Conservation (phyloP, 2,797 vertebrate genomes). For the Crocodylus rhombifer region DNA sequence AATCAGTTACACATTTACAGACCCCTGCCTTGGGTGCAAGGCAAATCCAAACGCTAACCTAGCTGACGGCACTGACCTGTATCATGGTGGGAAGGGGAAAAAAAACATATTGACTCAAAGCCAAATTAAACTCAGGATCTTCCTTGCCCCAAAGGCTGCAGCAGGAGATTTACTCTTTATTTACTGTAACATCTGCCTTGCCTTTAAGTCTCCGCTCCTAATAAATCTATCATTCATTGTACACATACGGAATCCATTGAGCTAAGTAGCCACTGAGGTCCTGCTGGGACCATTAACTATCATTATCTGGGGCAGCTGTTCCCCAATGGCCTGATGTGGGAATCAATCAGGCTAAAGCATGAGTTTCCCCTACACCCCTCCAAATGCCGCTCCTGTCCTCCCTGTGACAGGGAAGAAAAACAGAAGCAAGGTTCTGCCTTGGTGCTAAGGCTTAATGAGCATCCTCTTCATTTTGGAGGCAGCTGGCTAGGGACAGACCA, state of each 20-base stretch:
- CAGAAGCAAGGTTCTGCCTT: neutral
- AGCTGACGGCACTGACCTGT: neutral
- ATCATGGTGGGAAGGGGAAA: neutral
- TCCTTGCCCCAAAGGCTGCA: neutral
- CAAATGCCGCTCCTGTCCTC: slow-evolving; percentile 33
- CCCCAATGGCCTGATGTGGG: slow-evolving; percentile 43
- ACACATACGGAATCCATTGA: slow-evolving; percentile 12
- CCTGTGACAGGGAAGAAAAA: slow-evolving; percentile 21
- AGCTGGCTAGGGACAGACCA: slow-evolving; percentile 79
- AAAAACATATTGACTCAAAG: slow-evolving; percentile 35
- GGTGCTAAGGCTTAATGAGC: neutral
- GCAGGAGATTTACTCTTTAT: neutral
- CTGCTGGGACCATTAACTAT: slow-evolving; percentile 76
- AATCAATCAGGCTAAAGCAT: slow-evolving; percentile 51
- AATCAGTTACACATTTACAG: no score
- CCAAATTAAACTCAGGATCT: neutral
- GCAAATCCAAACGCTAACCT: neutral
- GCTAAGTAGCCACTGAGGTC: slow-evolving; percentile 63
- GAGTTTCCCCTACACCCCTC: neutral
- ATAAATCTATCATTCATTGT: slow-evolving; percentile 45
- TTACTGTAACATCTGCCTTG: slow-evolving; percentile 2
- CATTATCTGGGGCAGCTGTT: slow-evolving; percentile 73
- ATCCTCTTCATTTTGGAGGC: neutral
- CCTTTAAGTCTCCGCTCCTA: slow-evolving; percentile 35
- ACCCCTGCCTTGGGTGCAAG: no score